Percentiles rank a stretch among this genome's conserved stretches.
phyloP scores from a whole-genome alignment of 2,888 invertebrate species.

The Aleiodes testaceus region DNA sequence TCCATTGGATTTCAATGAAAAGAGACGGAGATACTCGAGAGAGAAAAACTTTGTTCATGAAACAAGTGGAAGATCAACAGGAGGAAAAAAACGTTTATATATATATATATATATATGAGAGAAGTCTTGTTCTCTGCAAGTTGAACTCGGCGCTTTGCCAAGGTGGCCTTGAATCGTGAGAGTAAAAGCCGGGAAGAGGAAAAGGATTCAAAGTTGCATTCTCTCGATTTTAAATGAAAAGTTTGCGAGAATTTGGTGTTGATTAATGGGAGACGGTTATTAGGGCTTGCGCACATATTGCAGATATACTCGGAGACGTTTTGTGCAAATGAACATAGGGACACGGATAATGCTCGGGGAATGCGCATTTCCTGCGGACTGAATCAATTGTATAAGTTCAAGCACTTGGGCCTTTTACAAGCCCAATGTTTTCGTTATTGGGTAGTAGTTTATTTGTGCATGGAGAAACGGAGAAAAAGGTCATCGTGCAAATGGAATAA shows the following conservation, averaged over 20 bases:
- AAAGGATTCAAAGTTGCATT: no score
- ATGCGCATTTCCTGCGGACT: slow-evolving; percentile 52
- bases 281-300: no score
- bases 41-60: slow-evolving; percentile 38
- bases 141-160: slow-evolving; percentile 45
- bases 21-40: not conserved
- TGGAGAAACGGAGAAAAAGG: slow-evolving; percentile 66
- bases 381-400: slow-evolving; percentile 48
- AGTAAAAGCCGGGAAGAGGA: slow-evolving; percentile 33
- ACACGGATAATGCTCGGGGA: slow-evolving; percentile 47
- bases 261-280: no score
- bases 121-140: slow-evolving; percentile 18
- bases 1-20: slow-evolving; percentile 25
- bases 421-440: slow-evolving; percentile 68
- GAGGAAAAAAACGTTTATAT: slow-evolving; percentile 20
- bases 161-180: slow-evolving; percentile 49
- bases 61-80: slow-evolving; percentile 35
- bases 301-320: slow-evolving; percentile 8
- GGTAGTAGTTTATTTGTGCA: slow-evolving; percentile 67
- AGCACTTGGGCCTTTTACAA: slow-evolving; percentile 55
- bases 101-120: slow-evolving; percentile 15
- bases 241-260: no score
- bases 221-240: no score
- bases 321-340: not conserved
- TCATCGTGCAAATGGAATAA: slow-evolving; percentile 71